Evolutionary conservation across 2,797 vertebrate species (phyloP).

Genomic region (Rhincodon typus): DNA sequence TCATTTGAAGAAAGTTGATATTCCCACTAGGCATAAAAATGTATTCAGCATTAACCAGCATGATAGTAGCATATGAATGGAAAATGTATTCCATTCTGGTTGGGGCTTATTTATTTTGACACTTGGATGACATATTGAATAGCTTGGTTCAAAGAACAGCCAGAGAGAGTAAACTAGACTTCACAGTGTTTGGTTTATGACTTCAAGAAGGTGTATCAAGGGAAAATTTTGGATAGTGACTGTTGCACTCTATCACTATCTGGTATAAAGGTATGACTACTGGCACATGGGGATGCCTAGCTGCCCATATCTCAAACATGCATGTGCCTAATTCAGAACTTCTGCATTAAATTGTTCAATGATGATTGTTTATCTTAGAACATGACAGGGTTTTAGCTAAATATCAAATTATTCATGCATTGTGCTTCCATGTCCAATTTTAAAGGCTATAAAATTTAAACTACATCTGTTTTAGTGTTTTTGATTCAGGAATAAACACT

Average conservation of each 20-base stretch:
- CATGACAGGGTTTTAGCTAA: background rate
- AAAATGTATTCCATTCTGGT: background rate
- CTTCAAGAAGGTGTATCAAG: background rate
- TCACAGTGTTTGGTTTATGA: background rate
- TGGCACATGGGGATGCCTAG: background rate
- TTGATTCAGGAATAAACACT: background rate
- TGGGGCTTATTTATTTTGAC: background rate
- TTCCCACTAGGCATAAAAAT: background rate
- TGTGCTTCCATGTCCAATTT: background rate
- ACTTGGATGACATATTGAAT: background rate
- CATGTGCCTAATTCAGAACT: background rate
- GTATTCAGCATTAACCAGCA: background rate
- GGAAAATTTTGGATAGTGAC: background rate
- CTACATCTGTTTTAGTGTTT: no score
- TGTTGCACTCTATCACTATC: background rate
- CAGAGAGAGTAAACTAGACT: background rate
- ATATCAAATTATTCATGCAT: background rate
- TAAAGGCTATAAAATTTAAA: no score
- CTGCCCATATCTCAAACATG: background rate
- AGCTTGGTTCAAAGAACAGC: background rate
- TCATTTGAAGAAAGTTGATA: background rate
- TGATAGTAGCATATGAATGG: background rate
- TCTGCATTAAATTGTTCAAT: background rate
- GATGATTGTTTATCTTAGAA: background rate
- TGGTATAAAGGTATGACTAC: background rate